Evolutionary conservation across 2,113 vertebrate species (phyloP).

Genomic region (Drymodes brunneopygia): DNA sequence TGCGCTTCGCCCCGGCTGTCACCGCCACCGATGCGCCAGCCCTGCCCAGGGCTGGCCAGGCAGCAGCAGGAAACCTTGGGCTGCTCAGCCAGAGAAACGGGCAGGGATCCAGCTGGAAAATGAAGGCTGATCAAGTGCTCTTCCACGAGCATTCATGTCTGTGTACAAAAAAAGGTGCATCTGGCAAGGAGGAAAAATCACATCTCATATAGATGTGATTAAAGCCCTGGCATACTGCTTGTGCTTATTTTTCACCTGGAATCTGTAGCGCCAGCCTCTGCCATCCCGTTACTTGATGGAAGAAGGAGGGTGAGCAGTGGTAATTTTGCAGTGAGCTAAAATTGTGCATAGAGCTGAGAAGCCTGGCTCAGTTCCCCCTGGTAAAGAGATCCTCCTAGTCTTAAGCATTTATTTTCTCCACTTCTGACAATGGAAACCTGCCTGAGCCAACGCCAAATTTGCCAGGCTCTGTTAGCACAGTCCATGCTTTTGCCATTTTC

Average conservation of each 20-base stretch:
- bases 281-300: neutral
- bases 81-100: neutral
- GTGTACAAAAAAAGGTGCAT: neutral
- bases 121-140: neutral
- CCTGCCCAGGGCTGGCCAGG: neutral
- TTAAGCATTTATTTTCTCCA: neutral
- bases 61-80: neutral
- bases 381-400: neutral
- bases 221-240: neutral
- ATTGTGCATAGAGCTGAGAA: neutral
- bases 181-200: neutral
- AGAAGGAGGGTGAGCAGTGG: neutral
- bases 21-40: neutral
- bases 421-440: neutral
- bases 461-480: neutral
- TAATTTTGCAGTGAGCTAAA: neutral
- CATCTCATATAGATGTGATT: neutral
- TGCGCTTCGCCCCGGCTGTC: neutral
- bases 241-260: neutral
- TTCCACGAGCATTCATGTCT: neutral
- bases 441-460: neutral
- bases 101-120: neutral
- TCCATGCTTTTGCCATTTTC: neutral
- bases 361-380: neutral
- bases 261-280: neutral